Evolutionary conservation across 2,113 vertebrate species (phyloP).

Genomic region (Meriones unguiculatus): DNA sequence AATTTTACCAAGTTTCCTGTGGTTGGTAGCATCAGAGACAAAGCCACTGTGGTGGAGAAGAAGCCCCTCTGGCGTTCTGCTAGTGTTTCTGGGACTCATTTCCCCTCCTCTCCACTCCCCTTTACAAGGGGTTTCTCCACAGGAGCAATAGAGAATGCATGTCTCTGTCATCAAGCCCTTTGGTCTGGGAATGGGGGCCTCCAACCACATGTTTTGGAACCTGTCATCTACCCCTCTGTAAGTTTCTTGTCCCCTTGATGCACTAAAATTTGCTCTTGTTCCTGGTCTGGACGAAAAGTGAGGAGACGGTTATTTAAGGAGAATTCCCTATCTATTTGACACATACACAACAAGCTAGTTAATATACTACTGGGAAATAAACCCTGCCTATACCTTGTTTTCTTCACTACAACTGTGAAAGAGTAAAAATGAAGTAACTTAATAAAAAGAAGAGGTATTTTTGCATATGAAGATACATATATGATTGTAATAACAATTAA

Average conservation of each 20-base stretch:
- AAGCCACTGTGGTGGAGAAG: not conserved
- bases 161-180: not conserved
- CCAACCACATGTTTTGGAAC: rapidly evolving
- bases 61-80: not conserved
- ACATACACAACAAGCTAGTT: constrained; percentile 75
- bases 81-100: not conserved
- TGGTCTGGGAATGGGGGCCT: not conserved
- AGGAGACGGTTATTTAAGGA: constrained; percentile 82
- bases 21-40: not conserved
- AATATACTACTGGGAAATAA: constrained; percentile 89
- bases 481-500: not conserved
- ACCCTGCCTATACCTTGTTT: constrained; percentile 84
- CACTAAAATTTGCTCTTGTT: constrained; percentile 33
- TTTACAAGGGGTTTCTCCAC: not conserved
- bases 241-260: not conserved
- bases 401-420: constrained; percentile 86
- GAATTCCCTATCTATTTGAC: constrained; percentile 87
- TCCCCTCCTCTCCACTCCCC: not conserved
- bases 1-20: not conserved
- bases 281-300: constrained; percentile 80
- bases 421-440: constrained; percentile 84
- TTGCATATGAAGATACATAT: not conserved
- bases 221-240: not conserved
- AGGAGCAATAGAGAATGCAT: not conserved
- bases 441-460: too few species aligned